These are phyloP conservation scores for Nephrotoma flavescens DNA, from an alignment of 2,888 invertebrate genomes.

Conservation along the genomic window DNA sequence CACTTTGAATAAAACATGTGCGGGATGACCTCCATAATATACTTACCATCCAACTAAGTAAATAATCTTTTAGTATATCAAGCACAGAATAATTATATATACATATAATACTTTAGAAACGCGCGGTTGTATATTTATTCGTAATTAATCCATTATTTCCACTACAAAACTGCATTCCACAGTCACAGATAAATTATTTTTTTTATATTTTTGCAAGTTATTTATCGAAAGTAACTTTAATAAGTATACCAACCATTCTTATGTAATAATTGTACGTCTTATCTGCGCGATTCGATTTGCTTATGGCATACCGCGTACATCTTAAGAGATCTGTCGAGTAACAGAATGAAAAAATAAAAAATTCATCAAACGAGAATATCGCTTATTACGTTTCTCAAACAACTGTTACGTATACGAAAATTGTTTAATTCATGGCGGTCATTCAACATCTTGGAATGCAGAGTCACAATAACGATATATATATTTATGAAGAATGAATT, in stretches of 20 bases:
- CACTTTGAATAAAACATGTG: not conserved
- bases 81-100: not conserved
- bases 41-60: not conserved
- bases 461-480: not conserved
- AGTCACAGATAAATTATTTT: not conserved
- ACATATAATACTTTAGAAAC: not conserved
- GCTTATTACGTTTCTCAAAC: not conserved
- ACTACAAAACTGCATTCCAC: not conserved
- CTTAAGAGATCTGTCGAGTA: too few species aligned
- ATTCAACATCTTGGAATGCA: not conserved
- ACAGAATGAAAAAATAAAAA: not conserved
- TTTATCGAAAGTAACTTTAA: not conserved
- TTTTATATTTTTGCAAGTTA: not conserved
- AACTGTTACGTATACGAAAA: not conserved
- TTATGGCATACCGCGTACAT: too few species aligned
- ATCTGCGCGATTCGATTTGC: not conserved
- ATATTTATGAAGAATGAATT: not conserved
- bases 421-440: not conserved
- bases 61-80: not conserved
- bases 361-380: not conserved
- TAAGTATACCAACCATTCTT: not conserved
- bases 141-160: not conserved
- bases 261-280: not conserved
- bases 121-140: not conserved
- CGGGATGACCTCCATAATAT: not conserved